These are phyloP conservation scores for Myanophis thanlyinensis DNA, from an alignment of 2,113 vertebrate genomes.

Conservation along the genomic window DNA sequence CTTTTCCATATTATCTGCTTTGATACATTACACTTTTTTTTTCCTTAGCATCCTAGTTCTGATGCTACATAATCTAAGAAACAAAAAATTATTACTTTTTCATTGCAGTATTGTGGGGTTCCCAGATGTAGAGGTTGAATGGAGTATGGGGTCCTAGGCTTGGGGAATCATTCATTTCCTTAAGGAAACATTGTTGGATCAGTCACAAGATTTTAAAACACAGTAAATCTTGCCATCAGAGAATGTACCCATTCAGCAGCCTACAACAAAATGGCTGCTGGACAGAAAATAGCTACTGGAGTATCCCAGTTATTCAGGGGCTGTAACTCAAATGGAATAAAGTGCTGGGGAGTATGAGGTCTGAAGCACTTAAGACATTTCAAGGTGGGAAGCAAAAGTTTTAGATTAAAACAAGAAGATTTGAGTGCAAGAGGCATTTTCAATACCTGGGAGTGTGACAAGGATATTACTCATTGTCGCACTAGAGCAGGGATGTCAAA, in stretches of 20 bases:
- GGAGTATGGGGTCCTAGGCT: not conserved
- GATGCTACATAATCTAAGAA: not conserved
- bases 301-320: not conserved
- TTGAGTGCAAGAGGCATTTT: not conserved
- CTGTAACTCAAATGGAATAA: not conserved
- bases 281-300: not conserved
- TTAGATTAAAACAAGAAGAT: not conserved
- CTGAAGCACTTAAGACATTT: not conserved
- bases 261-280: not conserved
- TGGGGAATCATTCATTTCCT: not conserved
- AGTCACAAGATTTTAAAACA: not conserved
- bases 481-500: too few relatives aligned
- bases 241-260: not conserved
- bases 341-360: not conserved
- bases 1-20: not conserved
- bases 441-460: not conserved
- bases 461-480: not conserved
- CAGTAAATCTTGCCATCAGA: not conserved
- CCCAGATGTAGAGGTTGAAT: not conserved
- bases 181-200: not conserved
- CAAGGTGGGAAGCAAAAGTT: not conserved
- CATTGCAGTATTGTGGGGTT: not conserved
- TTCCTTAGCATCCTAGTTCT: not conserved
- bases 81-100: not conserved
- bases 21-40: not conserved